Base-by-base conservation (phyloP, 1,140 invertebrate species). In the Drosophila malerkotliana region DNA sequence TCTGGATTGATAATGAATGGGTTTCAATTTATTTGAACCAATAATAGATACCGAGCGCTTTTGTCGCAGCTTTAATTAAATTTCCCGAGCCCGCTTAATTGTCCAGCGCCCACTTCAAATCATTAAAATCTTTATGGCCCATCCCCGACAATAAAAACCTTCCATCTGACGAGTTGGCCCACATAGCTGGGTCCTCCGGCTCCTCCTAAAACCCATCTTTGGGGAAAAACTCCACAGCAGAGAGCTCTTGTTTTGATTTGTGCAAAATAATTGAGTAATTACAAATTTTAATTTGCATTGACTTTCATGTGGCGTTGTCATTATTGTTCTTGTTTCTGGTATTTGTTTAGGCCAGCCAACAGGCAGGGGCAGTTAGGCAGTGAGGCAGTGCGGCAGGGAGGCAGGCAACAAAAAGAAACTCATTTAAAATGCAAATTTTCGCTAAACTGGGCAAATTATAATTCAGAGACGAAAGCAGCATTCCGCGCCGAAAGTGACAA, bases 241-340 rank as follows among this genome's bases (percentile, higher is more conserved):
- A 24, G 15, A 77, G 66, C 82, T 54, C 67, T 76, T 72, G 74
- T 82, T 79, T 72, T 52, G 53, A 73, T 66, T 75, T 72, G 47
- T 80, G 68, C 78, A 81, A 66, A 81, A 88, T 87, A 87, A 87
- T 87, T 88, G 73, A 87, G 82, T 88, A 82, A 87, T 87, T 82
- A 76, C 71, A 74, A 72, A 78, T 87, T 75, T 82, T 88, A 81
- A 72, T 75, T 84, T 53, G 24, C 56, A 49, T 62, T 78, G 79
- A 79, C 71, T 83, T 82, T 82, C 48, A 79, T 82, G 75, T 84
- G 48, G 63, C 44, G 24, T 45, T 56, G 44, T 37, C 55, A 48
- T 68, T 68, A 56, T 69, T 68, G 41, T 45, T 8, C 12, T 6
- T 14, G n/a, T 21, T 21, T 21, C 39, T 15, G 34, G 41, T 47